Conservation (phyloP, 2,113 vertebrate genomes). For the Nothoprocta perdicaria region DNA sequence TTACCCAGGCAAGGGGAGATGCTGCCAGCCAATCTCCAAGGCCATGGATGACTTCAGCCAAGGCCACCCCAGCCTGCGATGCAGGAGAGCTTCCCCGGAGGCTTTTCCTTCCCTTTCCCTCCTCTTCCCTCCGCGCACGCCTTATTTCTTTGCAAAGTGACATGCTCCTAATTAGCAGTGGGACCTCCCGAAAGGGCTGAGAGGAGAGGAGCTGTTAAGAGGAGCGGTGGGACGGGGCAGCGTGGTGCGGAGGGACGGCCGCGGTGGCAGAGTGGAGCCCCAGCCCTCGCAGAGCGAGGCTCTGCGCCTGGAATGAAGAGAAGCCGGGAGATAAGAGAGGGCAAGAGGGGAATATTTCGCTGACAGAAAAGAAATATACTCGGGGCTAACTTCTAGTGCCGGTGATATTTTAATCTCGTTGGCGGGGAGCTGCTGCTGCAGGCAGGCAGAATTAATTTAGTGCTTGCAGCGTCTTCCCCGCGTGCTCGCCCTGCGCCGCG, state of each 20-base stretch:
- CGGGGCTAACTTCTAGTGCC: constrained; percentile 30
- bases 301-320: not conserved
- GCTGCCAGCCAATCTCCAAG: not conserved
- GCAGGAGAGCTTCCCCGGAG: constrained; percentile 23
- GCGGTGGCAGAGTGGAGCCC: not conserved
- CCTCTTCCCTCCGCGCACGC: not conserved
- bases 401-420: constrained; percentile 62
- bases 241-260: not conserved
- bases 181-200: constrained; percentile 8
- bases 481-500: fast-evolving
- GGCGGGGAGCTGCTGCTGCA: constrained; percentile 21
- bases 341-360: constrained; percentile 64
- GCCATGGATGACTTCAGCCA: not conserved
- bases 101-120: not conserved
- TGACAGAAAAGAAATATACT: constrained; percentile 74
- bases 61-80: not conserved
- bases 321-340: constrained; percentile 67
- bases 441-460: not conserved
- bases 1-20: fast-evolving
- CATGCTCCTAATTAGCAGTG: constrained; percentile 56
- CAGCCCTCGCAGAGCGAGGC: not conserved
- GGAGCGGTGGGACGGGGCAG: not conserved
- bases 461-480: not conserved
- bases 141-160: not conserved
- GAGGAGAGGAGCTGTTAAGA: not conserved